phyloP scores from a whole-genome alignment of 2,888 invertebrate genomes.

The Eurytoma californica region DNA sequence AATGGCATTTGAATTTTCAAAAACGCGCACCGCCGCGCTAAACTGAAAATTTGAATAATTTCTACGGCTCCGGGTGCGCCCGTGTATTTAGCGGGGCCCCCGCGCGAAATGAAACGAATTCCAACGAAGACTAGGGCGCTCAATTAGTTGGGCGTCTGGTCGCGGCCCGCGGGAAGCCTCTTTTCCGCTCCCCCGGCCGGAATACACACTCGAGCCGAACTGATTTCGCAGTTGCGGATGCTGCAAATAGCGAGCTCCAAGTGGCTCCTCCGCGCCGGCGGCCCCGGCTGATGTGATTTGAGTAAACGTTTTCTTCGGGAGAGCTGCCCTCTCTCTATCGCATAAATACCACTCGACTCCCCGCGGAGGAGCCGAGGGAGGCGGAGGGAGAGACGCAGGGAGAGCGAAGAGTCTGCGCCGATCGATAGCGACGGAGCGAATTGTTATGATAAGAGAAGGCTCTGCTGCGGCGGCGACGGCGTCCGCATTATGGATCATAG shows the following conservation, averaged over 20 bases:
- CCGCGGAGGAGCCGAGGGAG: neutral
- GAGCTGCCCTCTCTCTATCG: neutral
- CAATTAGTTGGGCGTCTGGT: too few species aligned
- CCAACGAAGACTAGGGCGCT: too few species aligned
- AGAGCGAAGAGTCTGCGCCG: constrained; percentile 3
- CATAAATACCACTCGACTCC: neutral
- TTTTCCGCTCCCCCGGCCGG: neutral
- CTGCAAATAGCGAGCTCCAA: constrained; percentile 2
- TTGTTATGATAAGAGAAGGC: constrained; percentile 53
- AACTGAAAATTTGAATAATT: too few species aligned
- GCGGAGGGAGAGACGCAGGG: neutral
- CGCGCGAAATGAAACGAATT: too few species aligned
- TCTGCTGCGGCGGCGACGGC: constrained; percentile 5
- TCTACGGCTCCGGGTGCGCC: too few species aligned
- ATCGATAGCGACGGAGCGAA: constrained; percentile 41
- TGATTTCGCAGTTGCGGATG: constrained; percentile 27
- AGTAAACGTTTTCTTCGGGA: constrained; percentile 49
- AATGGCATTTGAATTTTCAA: too few species aligned
- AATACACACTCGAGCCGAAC: constrained; percentile 1
- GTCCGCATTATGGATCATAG: constrained; percentile 53
- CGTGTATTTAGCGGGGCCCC: too few species aligned
- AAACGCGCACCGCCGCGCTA: too few species aligned
- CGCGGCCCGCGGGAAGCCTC: too few species aligned
- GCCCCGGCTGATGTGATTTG: constrained; percentile 38
- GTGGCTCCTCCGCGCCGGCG: neutral